Evolutionary conservation across 2,888 invertebrate genomes (phyloP), one percentile per base, ranked within the genome.

Genomic region (Tinea trinotella): DNA sequence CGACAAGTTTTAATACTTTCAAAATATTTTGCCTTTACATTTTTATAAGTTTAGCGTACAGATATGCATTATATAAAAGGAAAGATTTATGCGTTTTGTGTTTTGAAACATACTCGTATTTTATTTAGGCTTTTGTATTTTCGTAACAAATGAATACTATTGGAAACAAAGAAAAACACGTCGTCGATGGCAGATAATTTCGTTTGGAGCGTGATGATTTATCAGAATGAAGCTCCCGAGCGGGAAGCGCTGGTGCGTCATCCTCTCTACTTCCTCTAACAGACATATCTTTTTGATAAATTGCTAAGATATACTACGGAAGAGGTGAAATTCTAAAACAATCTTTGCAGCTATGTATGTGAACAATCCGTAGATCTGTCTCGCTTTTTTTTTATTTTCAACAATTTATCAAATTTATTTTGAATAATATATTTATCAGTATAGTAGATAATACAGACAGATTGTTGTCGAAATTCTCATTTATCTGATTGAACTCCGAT

Each of bases 201-300:
- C 67, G 71, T 74, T 74, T 73, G 63, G 67, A 71, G 64, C 66
- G 63, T 67, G 66, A 76, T 77, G 73, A 80, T 80, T 77, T 79
- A 79, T 76, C 73, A 69, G 67, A 48, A 61, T 64, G 58, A 61
- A 56, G 61, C 61, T 19, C 62, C 59, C 61, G 63, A 61, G 64
- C 61, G 67, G 65, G 66, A 65, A 68, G 7, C 64, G 65, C 68
- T 69, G 71, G 68, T 13, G 62, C 68, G 74, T 76, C 75, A 74
- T 78, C 71, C 70, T 69, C 67, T 67, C 62, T 62, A 63, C 64
- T 67, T 65, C 70, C 67, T 64, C 64, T 59, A 62, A 60, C 64
- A 64, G 68, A 71, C 72, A 66, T 76, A 78, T 77, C 72, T 69
- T 58, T 66, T 65, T 79, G 76, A 81, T 78, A 75, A 75, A 79